Percentiles rank a stretch among this genome's conserved stretches.
Conservation (phyloP, 2,113 vertebrate genomes). For the Pluvialis apricaria region DNA sequence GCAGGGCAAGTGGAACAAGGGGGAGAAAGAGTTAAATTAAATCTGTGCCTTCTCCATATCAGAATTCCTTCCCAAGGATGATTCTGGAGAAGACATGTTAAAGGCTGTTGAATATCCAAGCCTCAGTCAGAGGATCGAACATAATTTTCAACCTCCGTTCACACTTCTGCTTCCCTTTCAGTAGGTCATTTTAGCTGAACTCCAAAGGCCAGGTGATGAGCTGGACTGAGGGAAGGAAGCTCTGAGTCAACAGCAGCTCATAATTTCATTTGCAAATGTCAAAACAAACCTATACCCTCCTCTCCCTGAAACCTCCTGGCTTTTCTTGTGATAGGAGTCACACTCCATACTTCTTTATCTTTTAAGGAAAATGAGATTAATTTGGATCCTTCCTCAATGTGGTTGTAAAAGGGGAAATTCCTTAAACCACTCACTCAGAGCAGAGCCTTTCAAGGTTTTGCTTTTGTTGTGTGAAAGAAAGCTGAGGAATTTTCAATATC, state of each 20-base stretch:
- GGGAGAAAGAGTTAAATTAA: neutral
- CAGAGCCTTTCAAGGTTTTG: neutral
- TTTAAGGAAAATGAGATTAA: neutral
- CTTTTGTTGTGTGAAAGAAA: neutral
- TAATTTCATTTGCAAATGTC: neutral
- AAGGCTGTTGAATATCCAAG: neutral
- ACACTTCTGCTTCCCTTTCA: neutral
- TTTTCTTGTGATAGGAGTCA: neutral
- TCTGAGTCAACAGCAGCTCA: neutral
- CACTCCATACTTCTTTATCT: neutral
- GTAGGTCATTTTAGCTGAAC: neutral
- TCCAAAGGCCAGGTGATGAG: neutral
- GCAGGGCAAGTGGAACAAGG: neutral
- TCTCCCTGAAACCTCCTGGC: neutral
- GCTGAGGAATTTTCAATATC: constrained; percentile 28
- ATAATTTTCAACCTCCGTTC: neutral
- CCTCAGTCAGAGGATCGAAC: neutral
- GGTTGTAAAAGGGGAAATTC: neutral
- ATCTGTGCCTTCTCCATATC: neutral
- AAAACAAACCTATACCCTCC: neutral
- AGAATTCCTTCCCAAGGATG: neutral
- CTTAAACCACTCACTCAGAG: neutral
- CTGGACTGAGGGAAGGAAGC: neutral
- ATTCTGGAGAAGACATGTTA: neutral
- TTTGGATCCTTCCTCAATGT: neutral